Evolutionary conservation across 1,140 invertebrate species (phyloP).

Genomic region (Vollenhovia emeryi): DNA sequence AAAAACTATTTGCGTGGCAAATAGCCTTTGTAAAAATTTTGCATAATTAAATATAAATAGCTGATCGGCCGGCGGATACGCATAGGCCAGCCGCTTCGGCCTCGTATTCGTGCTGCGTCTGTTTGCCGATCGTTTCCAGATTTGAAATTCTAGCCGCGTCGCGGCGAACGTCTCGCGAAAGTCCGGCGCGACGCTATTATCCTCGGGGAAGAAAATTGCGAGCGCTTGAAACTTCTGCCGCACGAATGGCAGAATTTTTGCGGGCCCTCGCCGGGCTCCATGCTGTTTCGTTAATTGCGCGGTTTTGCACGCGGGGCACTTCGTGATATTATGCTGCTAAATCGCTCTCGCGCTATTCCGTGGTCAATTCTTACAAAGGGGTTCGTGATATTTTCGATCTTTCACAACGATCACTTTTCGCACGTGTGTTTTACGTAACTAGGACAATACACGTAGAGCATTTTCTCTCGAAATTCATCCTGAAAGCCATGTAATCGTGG

Average conservation of each 20-base stretch:
- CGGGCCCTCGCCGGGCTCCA: neutral
- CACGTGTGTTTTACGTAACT: neutral
- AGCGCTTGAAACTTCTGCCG: conserved; percentile 23
- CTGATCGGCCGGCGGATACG: neutral
- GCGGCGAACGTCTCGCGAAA: neutral
- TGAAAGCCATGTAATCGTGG: no score
- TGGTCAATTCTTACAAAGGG: no score
- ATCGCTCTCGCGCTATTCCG: neutral
- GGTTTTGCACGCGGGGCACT: neutral
- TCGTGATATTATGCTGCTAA: conserved; percentile 5
- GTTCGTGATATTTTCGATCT: neutral
- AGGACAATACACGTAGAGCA: no score
- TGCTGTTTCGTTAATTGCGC: conserved; percentile 29
- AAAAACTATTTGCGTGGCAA: conserved; percentile 35
- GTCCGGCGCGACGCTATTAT: conserved; percentile 3
- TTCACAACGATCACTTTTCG: neutral
- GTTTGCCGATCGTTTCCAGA: conserved; percentile 46
- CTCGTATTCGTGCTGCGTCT: neutral
- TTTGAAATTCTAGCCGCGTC: conserved; percentile 31
- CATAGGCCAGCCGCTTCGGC: neutral
- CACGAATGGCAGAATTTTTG: conserved; percentile 20
- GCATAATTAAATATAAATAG: conserved; percentile 45
- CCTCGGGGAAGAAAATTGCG: conserved; percentile 35
- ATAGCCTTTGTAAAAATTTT: conserved; percentile 33
- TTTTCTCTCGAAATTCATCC: no score